A percentile compares a stretch with the other conserved stretches of the same genome.
These are phyloP conservation scores for Eristalinus aeneus DNA, from an alignment of 2,888 invertebrate species.

Conservation along the genomic window DNA sequence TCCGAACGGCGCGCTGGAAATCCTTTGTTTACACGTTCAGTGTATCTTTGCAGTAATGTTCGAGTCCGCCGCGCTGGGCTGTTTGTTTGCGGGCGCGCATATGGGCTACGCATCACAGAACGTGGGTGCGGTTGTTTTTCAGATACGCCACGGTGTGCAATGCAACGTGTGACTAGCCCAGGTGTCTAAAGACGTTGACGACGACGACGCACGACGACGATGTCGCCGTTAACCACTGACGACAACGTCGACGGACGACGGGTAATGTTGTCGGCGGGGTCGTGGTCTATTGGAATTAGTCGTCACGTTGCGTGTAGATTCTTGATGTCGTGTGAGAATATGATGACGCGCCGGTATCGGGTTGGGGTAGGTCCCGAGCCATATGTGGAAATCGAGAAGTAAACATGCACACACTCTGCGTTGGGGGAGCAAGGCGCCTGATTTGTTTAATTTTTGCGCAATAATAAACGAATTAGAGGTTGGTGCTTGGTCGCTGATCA, in stretches of 20 bases:
- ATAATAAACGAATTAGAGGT: conserved; percentile 50
- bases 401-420: background rate
- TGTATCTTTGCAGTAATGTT: conserved; percentile 38
- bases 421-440: conserved; percentile 47
- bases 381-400: conserved; percentile 31
- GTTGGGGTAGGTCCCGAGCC: conserved; percentile 54
- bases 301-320: conserved; percentile 60
- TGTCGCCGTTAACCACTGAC: background rate
- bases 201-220: conserved; percentile 18
- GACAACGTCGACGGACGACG: conserved; percentile 1
- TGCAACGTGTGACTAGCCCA: conserved; percentile 67
- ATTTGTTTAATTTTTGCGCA: conserved; percentile 28
- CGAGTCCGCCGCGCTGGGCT: conserved; percentile 19
- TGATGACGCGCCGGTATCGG: conserved; percentile 48
- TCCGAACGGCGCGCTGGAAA: conserved; percentile 6
- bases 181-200: conserved; percentile 63
- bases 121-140: conserved; percentile 61
- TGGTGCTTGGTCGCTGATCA: background rate
- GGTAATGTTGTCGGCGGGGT: conserved; percentile 34
- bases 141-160: conserved; percentile 41
- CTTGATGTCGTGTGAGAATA: conserved; percentile 39
- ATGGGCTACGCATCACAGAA: conserved; percentile 68
- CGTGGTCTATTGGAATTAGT: conserved; percentile 62
- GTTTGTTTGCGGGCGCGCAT: conserved; percentile 44
- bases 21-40: conserved; percentile 64